Base-by-base conservation (phyloP, 2,888 invertebrate species). In the Orgyia antiqua region DNA sequence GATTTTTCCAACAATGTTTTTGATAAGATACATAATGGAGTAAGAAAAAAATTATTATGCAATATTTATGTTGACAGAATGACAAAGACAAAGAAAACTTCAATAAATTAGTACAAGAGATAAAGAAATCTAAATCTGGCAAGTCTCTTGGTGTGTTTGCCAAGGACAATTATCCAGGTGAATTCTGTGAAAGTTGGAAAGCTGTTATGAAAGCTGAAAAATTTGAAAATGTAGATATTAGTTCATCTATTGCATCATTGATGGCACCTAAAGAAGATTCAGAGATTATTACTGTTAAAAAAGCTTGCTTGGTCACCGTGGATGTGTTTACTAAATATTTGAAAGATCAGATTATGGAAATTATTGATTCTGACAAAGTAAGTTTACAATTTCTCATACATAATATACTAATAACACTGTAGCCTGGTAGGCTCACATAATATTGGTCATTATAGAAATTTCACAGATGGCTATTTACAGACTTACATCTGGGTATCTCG, bases 281-380 rank as follows among this genome's bases (percentile, higher is more conserved):
- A 0, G 99, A 99, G 80, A 84, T 99, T 32, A 89, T 92, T 28
- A 93, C 94, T 5, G 92, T 98, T 31, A 96, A 95, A 65, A 97
- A 97, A 80, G 98, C 99, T 0, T 95, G 95, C 53, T 86, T 94
- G 67, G 96, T 97, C 7, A 95, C 98, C 6, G 94, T 95, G 32
- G 98, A 98, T 80, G 93, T 99, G 8, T 99, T 98, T 73, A 95
- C 93, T 27, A 99, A 99, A 74, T 98, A 96, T 78, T 89, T 99
- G 23, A 96, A 97, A 73, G 97, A 98, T 76, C 97, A 99, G 79
- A 95, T 99, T 46, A 97, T 99, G 94, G 98, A 98, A 73, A 96
- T 99, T 51, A 97, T 99, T 65, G 99, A 99, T 88, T 93, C 96
- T 3, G 99, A 99, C 70, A 97, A 94, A 88, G 93, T 93, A 72